A percentile compares a stretch with the other conserved stretches of the same genome.
Conservation (phyloP, 2,113 vertebrate species). For the Oncorhynchus tshawytscha region DNA sequence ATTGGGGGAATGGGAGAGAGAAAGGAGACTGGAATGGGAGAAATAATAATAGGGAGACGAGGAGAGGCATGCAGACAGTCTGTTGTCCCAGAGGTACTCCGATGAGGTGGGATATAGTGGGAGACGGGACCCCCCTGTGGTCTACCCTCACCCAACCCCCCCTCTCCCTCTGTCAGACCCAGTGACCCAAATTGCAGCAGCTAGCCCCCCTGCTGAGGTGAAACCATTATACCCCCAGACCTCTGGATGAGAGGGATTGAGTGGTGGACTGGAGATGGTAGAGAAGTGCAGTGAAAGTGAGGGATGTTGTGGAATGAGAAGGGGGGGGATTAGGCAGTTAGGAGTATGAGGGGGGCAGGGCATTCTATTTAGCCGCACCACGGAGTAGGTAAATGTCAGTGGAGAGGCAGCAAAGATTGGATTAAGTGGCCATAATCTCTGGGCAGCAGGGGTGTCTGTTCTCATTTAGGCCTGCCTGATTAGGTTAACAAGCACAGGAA, state of each 20-base stretch:
- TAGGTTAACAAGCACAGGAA: slow-evolving; percentile 10
- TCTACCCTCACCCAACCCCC: too few relatives aligned
- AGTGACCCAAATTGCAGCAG: too few relatives aligned
- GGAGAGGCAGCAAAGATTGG: slow-evolving; percentile 21
- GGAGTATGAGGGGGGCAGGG: background rate
- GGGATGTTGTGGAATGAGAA: background rate
- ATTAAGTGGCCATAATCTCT: slow-evolving; percentile 36
- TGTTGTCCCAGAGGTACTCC: too few relatives aligned
- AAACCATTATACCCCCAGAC: too few relatives aligned
- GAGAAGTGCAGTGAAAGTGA: background rate
- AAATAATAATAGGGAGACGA: background rate
- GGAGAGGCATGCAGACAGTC: too few relatives aligned
- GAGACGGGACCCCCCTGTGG: too few relatives aligned
- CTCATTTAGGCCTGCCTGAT: slow-evolving; percentile 28
- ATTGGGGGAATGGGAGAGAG: background rate
- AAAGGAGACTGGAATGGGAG: background rate
- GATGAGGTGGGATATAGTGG: background rate
- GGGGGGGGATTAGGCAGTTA: background rate
- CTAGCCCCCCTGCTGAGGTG: background rate
- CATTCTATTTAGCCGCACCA: slow-evolving; percentile 4
- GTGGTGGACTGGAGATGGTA: background rate
- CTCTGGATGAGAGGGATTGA: too few relatives aligned
- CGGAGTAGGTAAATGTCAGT: slow-evolving; percentile 28
- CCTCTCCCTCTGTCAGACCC: too few relatives aligned
- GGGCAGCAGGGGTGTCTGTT: slow-evolving; percentile 26